Evolutionary conservation across 1,140 invertebrate genomes (phyloP).

Genomic region (Apis mellifera): DNA sequence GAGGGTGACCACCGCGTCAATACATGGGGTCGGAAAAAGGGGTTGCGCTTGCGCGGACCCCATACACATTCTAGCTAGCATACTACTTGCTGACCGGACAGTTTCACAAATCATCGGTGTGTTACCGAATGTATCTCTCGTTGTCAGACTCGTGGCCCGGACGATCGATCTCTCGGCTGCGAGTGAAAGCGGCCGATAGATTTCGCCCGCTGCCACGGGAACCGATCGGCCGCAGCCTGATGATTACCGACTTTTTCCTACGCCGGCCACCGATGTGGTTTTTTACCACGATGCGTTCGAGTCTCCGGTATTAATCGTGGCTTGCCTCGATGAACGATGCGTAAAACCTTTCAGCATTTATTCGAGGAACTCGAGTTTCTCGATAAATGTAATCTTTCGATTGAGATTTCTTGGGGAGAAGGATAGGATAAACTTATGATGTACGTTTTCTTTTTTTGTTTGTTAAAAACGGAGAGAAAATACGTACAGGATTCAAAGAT

Average conservation of each 20-base stretch:
- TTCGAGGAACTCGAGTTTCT: no score
- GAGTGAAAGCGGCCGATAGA: conserved; percentile 48
- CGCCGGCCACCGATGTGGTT: no score
- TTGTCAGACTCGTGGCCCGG: conserved; percentile 43
- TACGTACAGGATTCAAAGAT: no score
- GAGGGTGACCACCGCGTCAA: conserved; percentile 79
- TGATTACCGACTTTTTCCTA: conserved; percentile 15
- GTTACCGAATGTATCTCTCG: conserved; percentile 66
- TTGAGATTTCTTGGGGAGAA: no score
- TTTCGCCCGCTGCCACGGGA: conserved; percentile 7
- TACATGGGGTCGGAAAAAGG: conserved; percentile 75
- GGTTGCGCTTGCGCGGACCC: conserved; percentile 75
- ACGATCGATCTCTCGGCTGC: conserved; percentile 57
- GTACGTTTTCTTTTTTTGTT: no score
- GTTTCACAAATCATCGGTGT: conserved; percentile 69
- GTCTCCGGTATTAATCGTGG: neutral
- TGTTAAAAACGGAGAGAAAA: no score
- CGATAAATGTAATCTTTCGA: no score
- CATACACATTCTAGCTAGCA: conserved; percentile 67
- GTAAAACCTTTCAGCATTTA: neutral
- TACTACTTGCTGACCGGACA: conserved; percentile 69
- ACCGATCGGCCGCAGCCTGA: neutral
- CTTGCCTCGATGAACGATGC: neutral
- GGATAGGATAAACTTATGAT: no score
- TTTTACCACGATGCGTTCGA: neutral